Evolutionary conservation across 2,113 vertebrate species (phyloP).

Genomic region (Zosterops pallidus): DNA sequence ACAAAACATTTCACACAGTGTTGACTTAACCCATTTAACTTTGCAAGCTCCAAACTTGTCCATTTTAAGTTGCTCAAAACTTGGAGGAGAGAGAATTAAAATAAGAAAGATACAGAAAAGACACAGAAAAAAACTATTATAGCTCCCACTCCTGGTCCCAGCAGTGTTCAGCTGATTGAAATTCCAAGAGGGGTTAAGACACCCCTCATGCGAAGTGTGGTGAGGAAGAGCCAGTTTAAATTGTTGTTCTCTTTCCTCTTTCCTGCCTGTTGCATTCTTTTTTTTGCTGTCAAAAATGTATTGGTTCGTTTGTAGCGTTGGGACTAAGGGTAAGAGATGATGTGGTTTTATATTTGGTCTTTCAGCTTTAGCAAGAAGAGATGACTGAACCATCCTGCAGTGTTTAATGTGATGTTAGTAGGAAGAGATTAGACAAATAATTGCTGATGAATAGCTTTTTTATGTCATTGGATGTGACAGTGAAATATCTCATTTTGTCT

Average conservation of each 20-base stretch:
- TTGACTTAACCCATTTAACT: background rate
- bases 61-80: background rate
- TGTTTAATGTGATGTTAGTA: background rate
- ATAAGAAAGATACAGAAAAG: background rate
- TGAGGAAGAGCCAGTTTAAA: background rate
- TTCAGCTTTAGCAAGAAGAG: background rate
- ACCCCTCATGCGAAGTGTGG: background rate
- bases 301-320: background rate
- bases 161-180: background rate
- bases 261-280: fast-evolving
- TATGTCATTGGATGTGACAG: background rate
- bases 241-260: background rate
- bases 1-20: background rate
- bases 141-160: background rate
- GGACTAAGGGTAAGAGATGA: background rate
- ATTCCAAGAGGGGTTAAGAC: background rate
- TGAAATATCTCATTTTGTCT: background rate
- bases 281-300: background rate
- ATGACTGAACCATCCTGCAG: background rate
- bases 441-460: background rate
- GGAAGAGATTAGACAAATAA: background rate
- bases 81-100: background rate
- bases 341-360: background rate
- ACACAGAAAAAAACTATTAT: fast-evolving
- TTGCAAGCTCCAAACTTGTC: fast-evolving